Evolutionary conservation across 2,888 invertebrate genomes (phyloP), one percentile per base, ranked within the genome.

Genomic region (Hecatera dysodea): DNA sequence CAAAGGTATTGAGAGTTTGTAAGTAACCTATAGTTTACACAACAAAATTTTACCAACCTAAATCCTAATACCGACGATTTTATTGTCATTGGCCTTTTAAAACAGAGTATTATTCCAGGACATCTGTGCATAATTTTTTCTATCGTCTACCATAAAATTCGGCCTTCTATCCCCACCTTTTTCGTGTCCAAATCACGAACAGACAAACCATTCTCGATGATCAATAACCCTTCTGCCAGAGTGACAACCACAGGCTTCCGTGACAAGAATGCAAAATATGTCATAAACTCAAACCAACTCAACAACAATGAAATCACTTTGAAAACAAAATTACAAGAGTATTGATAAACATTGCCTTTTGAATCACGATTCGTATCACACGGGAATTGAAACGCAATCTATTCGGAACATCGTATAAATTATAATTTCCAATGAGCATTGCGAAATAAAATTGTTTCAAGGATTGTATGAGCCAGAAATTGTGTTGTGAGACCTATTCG

Each of bases 261-360:
- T 79, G 78, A 80, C 77, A 67, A 46, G 56, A 64, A 57, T 65
- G 46, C 55, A 46, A 52, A 75, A 64, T 53, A 56, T 50, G 72
- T 52, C 64, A 67, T 57, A 76, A 61, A 61, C 53, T 29, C 55
- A 64, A 44, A 39, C 8, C 67, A 17, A 39, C 22, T 15, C 56
- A 61, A 17, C 42, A 74, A 78, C 52, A 80, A 80, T 75, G 57
- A 36, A 63, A 61, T 19, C 55, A 52, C 17, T 64, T 63, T 66
- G 52, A 64, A 53, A 57, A 50, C 64, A 79, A 80, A 79, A 67
- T 79, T 72, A 62, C 80, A 59, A 63, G 64, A 50, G 48, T 57
- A 57, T 46, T 33, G 15, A 48, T 53, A 80, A 66, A 76, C 80
- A 63, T 52, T 53, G 24, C 27, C 19, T 59, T 39, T 50, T 48